Conservation (phyloP, 1,140 invertebrate species). For the Drosophila teissieri region DNA sequence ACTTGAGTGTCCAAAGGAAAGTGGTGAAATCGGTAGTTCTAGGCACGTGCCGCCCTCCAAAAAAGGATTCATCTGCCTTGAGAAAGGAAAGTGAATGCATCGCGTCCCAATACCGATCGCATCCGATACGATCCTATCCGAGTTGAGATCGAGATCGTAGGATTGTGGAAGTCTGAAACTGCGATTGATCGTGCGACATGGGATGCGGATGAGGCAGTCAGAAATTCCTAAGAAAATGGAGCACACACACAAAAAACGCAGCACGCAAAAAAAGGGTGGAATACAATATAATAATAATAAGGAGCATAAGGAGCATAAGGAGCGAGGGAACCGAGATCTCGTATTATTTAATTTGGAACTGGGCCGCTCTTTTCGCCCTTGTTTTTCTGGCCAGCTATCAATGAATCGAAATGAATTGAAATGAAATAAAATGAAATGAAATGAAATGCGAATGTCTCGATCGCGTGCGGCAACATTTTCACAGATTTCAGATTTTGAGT, state of each 20-base stretch:
- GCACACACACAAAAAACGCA: slow-evolving; percentile 61
- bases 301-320: slow-evolving; percentile 51
- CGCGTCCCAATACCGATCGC: background rate
- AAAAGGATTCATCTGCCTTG: slow-evolving; percentile 27
- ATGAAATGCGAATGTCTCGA: slow-evolving; percentile 67
- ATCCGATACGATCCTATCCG: slow-evolving; percentile 5
- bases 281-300: slow-evolving; percentile 83
- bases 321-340: slow-evolving; percentile 32
- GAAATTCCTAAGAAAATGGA: slow-evolving; percentile 75
- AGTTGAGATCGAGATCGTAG: slow-evolving; percentile 28
- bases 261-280: slow-evolving; percentile 78
- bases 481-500: slow-evolving; percentile 58
- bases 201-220: slow-evolving; percentile 32
- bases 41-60: slow-evolving; percentile 66
- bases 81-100: slow-evolving; percentile 64
- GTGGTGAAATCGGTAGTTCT: slow-evolving; percentile 51
- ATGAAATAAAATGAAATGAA: slow-evolving; percentile 68
- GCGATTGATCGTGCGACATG: slow-evolving; percentile 77
- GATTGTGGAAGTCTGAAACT: slow-evolving; percentile 44
- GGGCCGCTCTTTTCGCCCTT: slow-evolving; percentile 42
- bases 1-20: slow-evolving; percentile 45
- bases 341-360: slow-evolving; percentile 82
- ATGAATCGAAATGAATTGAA: slow-evolving; percentile 77
- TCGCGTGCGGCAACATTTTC: slow-evolving; percentile 77
- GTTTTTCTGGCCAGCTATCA: slow-evolving; percentile 51